A percentile compares a stretch with the other conserved stretches of the same genome.
Evolutionary conservation across 2,888 invertebrate species (phyloP).

Genomic region (Fragum whitleyi): DNA sequence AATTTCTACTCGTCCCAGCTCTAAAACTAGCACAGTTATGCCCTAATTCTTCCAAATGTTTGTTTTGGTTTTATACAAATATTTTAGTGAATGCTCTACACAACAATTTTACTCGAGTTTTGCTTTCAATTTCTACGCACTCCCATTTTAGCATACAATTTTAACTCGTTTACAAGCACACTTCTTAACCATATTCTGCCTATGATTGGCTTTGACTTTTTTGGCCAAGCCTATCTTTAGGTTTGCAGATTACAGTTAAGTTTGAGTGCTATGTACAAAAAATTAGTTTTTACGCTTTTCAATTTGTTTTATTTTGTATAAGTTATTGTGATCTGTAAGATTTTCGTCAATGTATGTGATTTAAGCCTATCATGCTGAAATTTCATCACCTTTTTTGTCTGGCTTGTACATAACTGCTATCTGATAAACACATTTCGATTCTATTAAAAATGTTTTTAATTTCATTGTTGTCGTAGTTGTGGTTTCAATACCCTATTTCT

Average conservation of each 20-base stretch:
- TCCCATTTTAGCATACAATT: no score
- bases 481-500: background rate
- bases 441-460: slow-evolving; percentile 65
- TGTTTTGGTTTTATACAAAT: no score
- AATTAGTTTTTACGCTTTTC: no score
- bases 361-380: slow-evolving; percentile 4
- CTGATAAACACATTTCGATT: slow-evolving; percentile 62
- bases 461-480: slow-evolving; percentile 30
- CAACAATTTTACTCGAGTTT: background rate
- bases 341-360: slow-evolving; percentile 19
- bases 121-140: slow-evolving; percentile 2
- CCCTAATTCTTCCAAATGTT: no score
- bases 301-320: background rate
- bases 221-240: no score
- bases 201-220: no score
- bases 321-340: slow-evolving; percentile 15
- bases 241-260: no score
- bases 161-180: no score
- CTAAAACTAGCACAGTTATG: no score
- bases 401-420: slow-evolving; percentile 60
- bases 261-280: no score
- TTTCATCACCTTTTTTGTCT: slow-evolving; percentile 24
- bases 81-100: background rate
- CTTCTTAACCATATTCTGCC: no score
- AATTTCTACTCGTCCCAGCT: no score